phyloP scores from a whole-genome alignment of 2,888 invertebrate genomes.

The Bruchidius siliquastri region DNA sequence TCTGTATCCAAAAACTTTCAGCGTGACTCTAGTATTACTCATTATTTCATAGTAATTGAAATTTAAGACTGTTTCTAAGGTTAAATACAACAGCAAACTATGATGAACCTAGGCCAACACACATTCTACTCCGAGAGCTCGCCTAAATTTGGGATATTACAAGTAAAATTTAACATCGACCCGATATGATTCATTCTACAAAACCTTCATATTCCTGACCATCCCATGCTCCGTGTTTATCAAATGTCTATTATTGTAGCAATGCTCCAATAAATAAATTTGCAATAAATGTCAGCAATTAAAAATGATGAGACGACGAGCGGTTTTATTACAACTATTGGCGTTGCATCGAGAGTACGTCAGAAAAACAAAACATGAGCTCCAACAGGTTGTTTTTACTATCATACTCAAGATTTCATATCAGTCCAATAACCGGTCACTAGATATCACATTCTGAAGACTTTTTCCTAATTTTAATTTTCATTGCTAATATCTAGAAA shows the following conservation, averaged over 20 bases:
- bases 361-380: background rate
- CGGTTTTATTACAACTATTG: background rate
- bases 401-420: background rate
- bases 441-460: too few species aligned
- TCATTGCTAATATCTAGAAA: too few species aligned
- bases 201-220: background rate
- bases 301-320: background rate
- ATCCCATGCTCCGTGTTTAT: background rate
- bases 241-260: background rate
- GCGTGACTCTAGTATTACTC: too few species aligned
- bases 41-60: too few species aligned
- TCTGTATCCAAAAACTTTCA: too few species aligned
- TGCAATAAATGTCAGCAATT: background rate
- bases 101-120: too few species aligned
- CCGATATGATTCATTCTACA: background rate
- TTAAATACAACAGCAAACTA: too few species aligned
- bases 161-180: background rate
- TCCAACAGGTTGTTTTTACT: background rate
- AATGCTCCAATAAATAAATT: background rate
- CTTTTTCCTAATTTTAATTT: too few species aligned
- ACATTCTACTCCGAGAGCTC: too few species aligned
- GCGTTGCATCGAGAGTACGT: background rate
- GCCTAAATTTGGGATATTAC: background rate
- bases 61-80: too few species aligned
- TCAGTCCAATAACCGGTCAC: too few species aligned